Evolutionary conservation across 2,888 invertebrate genomes (phyloP), one percentile per base, ranked within the genome.

Genomic region (Lasioglossum lativentre): DNA sequence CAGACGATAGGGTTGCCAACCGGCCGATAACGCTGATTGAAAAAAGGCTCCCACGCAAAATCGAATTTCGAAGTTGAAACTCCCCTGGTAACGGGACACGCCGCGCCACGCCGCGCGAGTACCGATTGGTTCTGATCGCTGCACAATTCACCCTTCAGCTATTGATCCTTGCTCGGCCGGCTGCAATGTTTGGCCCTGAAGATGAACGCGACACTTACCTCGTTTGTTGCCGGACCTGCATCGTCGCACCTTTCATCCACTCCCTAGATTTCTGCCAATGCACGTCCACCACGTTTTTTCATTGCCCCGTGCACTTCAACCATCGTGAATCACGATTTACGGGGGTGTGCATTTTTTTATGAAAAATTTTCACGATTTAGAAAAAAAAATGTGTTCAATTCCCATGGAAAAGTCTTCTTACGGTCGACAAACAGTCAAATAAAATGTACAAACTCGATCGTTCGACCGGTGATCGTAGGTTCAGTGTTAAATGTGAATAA

Each of bases 1-100:
- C 66, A 63, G 82, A 82, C 83, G 88, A 88, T 88, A 90, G 90
- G 90, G 90, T 90, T 92, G 93, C 90, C 90, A 90, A 92, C 86
- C 86, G 89, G 88, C 90, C 91, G 92, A 92, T 92, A 92, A 91
- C 89, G 92, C 90, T 91, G 91, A 93, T 93, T 93, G 93, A 92
- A 93, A 93, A 93, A 89, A 91, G 84, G 90, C 91, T 88, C 86
- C 85, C 87, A 86, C 86, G 85, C 85, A 89, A 91, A 92, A 93
- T 93, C 91, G 90, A 93, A 90, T 92, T 90, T 90, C 87, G 83
- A 86, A 81, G 73, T 86, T 81, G 82, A 66, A 66, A 38, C 82
- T 82, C 82, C 83, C 87, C 76, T 71, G 81, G 70, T 73, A 85
- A 78, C 82, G 74, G 77, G 80, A 84, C 76, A 82, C 68, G 23